Evolutionary conservation across 2,888 invertebrate species (phyloP), one percentile per base, ranked within the genome.

Genomic region (Cordilura impudica): DNA sequence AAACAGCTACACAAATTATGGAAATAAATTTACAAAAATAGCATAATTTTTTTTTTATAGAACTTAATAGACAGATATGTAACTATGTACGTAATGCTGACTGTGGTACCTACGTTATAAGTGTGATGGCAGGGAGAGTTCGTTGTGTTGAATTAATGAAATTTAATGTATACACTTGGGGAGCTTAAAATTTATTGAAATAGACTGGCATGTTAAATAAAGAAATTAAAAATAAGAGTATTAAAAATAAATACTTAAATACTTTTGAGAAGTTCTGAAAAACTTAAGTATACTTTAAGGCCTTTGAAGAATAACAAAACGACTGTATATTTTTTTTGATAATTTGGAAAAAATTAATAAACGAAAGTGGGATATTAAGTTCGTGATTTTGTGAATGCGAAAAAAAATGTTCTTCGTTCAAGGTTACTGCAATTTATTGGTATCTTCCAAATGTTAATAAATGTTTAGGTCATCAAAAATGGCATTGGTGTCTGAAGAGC

Each of bases 1-100:
- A 39, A 49, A 61, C 19, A 43, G 12, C 51, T 70, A 53, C 16
- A 26, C 8, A 63, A 49, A 29, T 26, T 54, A n/a, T 26, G 31
- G 8, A 31, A 31, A 7, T n/a, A 39, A n/a, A 26, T 26, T n/a
- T 39, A 39, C n/a, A 39, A 39, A 39, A 39, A 39, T 39, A 39
- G 10, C 12, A 31, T 5, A 3, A 39, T 1, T 39, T 39, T 39
- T 26, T 3, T 26, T 26, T 26, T 26, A 26, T 26, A 26, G 4
- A 26, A 26, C 4, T 3, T 26, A 39, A 39, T n/a, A n/a, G n/a
- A n/a, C n/a, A n/a, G n/a, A n/a, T n/a, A n/a, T n/a, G n/a, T n/a
- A n/a, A n/a, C n/a, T n/a, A n/a, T n/a, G n/a, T n/a, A n/a, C n/a
- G n/a, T n/a, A n/a, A n/a, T n/a, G n/a, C n/a, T n/a, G n/a, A n/a